Evolutionary conservation across 64 coral and sea anemone species (phyloP), one percentile per base, ranked within the genome.

Genomic region (Montipora efflorescens): DNA sequence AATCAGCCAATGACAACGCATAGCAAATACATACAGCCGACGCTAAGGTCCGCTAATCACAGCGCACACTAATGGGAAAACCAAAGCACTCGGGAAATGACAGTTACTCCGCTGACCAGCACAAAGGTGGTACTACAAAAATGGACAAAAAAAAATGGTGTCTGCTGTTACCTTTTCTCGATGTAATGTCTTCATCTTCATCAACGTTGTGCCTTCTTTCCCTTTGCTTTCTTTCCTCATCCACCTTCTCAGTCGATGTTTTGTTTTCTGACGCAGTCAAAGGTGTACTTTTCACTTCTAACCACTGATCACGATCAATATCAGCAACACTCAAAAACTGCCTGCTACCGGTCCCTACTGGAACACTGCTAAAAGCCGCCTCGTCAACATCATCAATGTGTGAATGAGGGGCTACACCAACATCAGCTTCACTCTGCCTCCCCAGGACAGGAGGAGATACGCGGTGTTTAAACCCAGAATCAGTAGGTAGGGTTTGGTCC

Each of bases 251-350:
- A 48, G 12, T 47, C 15, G 12, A 5, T 5, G 11, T 51, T 0
- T 5, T 12, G 4, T 47, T 64, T 8, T 89, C 72, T 58, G 81
- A n/a, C 74, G 77, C 47, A 48, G 28, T 52, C 28, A 78, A 18
- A 12, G 94, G 81, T 44, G 90, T 62, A n/a, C 52, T 76, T 46
- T 83, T 50, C 19, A 95, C 85, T 8, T 94, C 90, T 15, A 93
- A 28, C 95, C 95, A 97, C 76, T 94, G 75, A 4, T 97, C 77
- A 25, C 88, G 52, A 80, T 97, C 92, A 28, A 97, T 97, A 79
- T 97, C 95, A 48, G 92, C 92, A 11, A 97, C 92, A 83, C 95
- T 97, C 36, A 97, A 67, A n/a, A 97, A 97, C 71, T 91, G 95
- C 75, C 92, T 94, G 16, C 18, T 11, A 55, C 66, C 50, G 80